These are phyloP conservation scores for Polymixis lichenea DNA, from an alignment of 2,888 invertebrate species.

Conservation along the genomic window DNA sequence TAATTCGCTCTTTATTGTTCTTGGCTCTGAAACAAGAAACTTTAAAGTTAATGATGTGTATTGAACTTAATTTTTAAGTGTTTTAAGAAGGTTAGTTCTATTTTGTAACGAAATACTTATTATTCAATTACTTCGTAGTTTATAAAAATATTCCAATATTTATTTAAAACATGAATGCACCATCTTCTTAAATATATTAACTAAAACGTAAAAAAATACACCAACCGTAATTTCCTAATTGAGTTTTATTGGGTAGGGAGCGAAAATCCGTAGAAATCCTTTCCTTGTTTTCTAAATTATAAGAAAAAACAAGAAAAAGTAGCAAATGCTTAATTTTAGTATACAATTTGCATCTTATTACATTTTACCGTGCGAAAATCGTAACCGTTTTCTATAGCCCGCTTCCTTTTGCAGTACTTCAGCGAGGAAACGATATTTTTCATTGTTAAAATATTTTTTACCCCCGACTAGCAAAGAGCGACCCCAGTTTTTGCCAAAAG, in stretches of 20 bases:
- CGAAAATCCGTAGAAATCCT: not conserved
- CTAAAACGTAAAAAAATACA: not conserved
- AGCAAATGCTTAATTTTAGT: slow-evolving; percentile 51
- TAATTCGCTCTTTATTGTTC: slow-evolving; percentile 41
- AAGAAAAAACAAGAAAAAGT: slow-evolving; percentile 33
- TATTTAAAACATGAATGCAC: not conserved
- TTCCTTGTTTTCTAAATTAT: slow-evolving; percentile 17
- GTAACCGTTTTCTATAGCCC: slow-evolving; percentile 61
- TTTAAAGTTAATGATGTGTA: slow-evolving; percentile 33
- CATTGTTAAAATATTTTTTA: slow-evolving; percentile 61
- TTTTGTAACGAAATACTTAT: not conserved
- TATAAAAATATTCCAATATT: too few species aligned
- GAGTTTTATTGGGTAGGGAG: not conserved
- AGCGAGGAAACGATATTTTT: slow-evolving; percentile 50
- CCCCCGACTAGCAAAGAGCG: slow-evolving; percentile 44
- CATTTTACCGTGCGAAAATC: slow-evolving; percentile 55
- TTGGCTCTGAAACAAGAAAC: slow-evolving; percentile 34
- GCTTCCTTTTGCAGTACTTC: slow-evolving; percentile 60
- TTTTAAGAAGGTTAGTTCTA: not conserved
- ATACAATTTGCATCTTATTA: slow-evolving; percentile 60
- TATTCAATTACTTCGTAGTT: not conserved
- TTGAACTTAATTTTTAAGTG: not conserved
- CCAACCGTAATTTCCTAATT: too few species aligned
- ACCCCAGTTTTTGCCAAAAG: slow-evolving; percentile 47
- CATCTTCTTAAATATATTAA: too few species aligned